Evolutionary conservation across 2,888 invertebrate species (phyloP).

Genomic region (Drosophila lutescens): DNA sequence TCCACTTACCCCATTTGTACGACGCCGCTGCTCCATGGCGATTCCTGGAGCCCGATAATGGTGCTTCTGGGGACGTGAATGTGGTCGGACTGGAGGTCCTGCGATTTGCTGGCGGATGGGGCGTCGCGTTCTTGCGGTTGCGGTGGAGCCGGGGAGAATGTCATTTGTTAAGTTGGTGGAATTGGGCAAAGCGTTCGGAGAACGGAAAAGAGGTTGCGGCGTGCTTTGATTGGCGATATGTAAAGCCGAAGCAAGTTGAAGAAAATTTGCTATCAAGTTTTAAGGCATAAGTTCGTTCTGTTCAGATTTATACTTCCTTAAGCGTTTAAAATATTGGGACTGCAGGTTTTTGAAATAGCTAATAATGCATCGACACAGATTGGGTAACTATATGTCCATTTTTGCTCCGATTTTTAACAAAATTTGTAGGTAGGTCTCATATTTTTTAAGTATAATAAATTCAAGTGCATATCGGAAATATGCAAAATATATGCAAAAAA

Average conservation of each 20-base stretch:
- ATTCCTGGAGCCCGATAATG: constrained; percentile 37
- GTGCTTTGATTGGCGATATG: constrained; percentile 20
- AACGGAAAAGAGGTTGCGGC: not conserved
- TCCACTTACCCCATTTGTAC: constrained; percentile 18
- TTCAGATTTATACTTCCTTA: not conserved
- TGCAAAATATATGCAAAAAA: too few species aligned
- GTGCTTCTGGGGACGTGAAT: constrained; percentile 50
- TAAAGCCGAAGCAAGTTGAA: constrained; percentile 22
- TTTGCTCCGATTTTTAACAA: too few species aligned
- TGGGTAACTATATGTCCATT: too few species aligned
- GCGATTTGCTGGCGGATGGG: constrained; percentile 22
- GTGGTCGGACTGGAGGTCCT: constrained; percentile 44
- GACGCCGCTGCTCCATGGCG: constrained; percentile 22
- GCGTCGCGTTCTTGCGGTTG: constrained; percentile 44
- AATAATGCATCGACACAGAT: too few species aligned
- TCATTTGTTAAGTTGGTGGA: constrained; percentile 51
- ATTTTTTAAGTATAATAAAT: too few species aligned
- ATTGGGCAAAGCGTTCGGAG: constrained; percentile 29
- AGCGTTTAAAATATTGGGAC: too few species aligned
- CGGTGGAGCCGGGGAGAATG: constrained; percentile 37
- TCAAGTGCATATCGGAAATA: too few species aligned
- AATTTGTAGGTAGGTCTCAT: too few species aligned
- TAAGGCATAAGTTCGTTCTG: constrained; percentile 14
- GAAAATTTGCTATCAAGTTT: constrained; percentile 23
- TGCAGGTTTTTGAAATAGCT: too few species aligned